phyloP scores from a whole-genome alignment of 2,113 vertebrate species.

The Cisticola juncidis region DNA sequence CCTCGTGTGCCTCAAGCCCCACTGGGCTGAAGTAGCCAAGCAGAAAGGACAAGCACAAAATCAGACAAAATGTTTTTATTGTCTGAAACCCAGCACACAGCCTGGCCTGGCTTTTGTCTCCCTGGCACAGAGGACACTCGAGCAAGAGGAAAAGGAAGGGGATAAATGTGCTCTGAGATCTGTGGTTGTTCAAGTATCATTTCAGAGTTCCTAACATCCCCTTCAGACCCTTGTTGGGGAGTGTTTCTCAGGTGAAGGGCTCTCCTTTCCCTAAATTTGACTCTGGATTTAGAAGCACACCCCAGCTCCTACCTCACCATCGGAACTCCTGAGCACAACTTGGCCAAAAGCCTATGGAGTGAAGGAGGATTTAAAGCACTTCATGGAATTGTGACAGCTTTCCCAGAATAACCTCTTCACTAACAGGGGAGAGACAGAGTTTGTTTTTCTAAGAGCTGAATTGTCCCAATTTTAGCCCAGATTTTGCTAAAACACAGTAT shows the following conservation, averaged over 20 bases:
- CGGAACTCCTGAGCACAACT: neutral
- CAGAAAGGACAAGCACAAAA: neutral
- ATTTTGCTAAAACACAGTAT: neutral
- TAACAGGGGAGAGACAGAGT: neutral
- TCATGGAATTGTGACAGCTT: neutral
- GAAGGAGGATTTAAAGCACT: neutral
- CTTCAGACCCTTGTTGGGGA: neutral
- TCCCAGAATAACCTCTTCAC: slow-evolving; percentile 10
- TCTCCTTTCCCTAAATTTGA: neutral
- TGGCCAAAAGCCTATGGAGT: neutral
- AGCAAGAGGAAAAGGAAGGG: neutral
- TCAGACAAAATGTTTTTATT: neutral
- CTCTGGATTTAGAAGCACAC: neutral
- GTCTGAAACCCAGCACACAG: neutral
- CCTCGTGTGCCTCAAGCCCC: neutral
- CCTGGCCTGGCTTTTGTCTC: rapidly evolving
- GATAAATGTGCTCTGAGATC: neutral
- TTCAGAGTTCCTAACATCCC: neutral
- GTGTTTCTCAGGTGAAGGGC: neutral
- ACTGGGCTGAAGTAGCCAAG: neutral
- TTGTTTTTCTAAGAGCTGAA: slow-evolving; percentile 10
- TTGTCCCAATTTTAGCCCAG: neutral
- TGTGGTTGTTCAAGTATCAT: neutral
- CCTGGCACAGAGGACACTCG: neutral
- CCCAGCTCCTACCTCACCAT: neutral